Evolutionary conservation across 1,140 invertebrate genomes (phyloP).

Genomic region (Drosophila arizonae): DNA sequence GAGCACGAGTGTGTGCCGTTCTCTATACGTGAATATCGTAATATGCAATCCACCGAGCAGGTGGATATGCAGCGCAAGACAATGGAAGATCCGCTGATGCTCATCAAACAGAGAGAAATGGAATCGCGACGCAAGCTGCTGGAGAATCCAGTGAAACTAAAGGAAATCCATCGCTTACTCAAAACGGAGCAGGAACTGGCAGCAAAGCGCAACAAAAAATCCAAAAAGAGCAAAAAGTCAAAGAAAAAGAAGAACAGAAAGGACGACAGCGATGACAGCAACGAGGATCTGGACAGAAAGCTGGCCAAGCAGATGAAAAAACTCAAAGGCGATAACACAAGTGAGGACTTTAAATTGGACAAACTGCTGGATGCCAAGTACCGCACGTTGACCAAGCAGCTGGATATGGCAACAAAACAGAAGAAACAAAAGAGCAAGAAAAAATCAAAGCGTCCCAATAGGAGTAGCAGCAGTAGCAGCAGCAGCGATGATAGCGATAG

Average conservation of each 20-base stretch:
- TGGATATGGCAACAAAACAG: slow-evolving; percentile 69
- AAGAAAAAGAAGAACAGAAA: slow-evolving; percentile 70
- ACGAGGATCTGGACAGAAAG: slow-evolving; percentile 84
- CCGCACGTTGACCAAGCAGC: slow-evolving; percentile 75
- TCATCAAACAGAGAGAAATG: slow-evolving; percentile 93
- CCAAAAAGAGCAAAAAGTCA: slow-evolving; percentile 83
- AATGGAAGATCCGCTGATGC: slow-evolving; percentile 94
- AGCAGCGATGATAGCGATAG: slow-evolving; percentile 32
- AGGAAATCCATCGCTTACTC: slow-evolving; percentile 91
- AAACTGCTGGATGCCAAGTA: slow-evolving; percentile 72
- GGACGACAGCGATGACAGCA: slow-evolving; percentile 59
- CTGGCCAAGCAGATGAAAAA: slow-evolving; percentile 83
- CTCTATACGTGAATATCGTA: slow-evolving; percentile 85
- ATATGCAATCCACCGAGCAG: slow-evolving; percentile 84
- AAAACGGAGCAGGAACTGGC: slow-evolving; percentile 85
- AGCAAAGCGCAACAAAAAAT: slow-evolving; percentile 85
- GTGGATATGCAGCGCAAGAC: slow-evolving; percentile 92
- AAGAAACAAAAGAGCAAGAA: slow-evolving; percentile 41
- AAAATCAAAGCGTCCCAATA: slow-evolving; percentile 21
- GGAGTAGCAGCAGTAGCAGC: slow-evolving; percentile 31
- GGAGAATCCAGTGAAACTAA: slow-evolving; percentile 95
- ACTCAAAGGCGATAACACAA: slow-evolving; percentile 72
- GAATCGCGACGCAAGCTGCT: slow-evolving; percentile 91
- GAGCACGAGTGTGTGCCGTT: slow-evolving; percentile 91
- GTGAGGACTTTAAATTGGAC: slow-evolving; percentile 57